Evolutionary conservation across 2,797 vertebrate species (phyloP), one percentile per base, ranked within the genome.

Genomic region (Myripristis jacobus): DNA sequence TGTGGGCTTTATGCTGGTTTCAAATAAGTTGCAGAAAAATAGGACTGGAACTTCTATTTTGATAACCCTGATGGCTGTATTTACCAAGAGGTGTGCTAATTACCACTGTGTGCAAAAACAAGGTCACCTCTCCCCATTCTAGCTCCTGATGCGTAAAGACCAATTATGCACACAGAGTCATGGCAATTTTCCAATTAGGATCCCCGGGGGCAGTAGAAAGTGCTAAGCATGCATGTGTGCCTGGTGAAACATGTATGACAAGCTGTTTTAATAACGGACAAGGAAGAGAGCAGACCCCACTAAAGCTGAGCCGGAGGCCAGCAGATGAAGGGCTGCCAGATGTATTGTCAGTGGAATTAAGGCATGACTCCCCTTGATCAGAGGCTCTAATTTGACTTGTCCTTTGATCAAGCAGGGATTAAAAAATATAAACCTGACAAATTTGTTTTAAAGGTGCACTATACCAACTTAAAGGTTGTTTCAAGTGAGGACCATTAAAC

Each of bases 251-350:
- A 27, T 31, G 13, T 4, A 22, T 59, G 16, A 18, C 25, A 16
- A 34, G 7, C 47, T 46, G 9, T 48, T 71, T 9, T 60, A 11
- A 24, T 36, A 19, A 29, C 55, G 4, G 6, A 15, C 0, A 0
- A 24, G 10, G 25, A 21, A 38, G n/a, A 58, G 21, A 50, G 6
- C 16, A 57, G 10, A 46, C 24, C 3, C 18, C 36, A 43, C 41
- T 70, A 22, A n/a, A 27, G 62, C 46, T 62, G 31, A 64, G 44
- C 16, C 31, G 48, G 29, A 73, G 31, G 61, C 31, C 10, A 27
- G 31, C 10, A 72, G 25, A 46, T 48, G 11, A 46, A 24, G 41
- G 8, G 24, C 12, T 50, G 46, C 34, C 27, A 8, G 31, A 43
- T 22, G 43, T 0, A 16, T 43, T 25, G 27, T 41, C n/a, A 9